Evolutionary conservation across 1,140 invertebrate genomes (phyloP).

Genomic region (Drosophila lini): DNA sequence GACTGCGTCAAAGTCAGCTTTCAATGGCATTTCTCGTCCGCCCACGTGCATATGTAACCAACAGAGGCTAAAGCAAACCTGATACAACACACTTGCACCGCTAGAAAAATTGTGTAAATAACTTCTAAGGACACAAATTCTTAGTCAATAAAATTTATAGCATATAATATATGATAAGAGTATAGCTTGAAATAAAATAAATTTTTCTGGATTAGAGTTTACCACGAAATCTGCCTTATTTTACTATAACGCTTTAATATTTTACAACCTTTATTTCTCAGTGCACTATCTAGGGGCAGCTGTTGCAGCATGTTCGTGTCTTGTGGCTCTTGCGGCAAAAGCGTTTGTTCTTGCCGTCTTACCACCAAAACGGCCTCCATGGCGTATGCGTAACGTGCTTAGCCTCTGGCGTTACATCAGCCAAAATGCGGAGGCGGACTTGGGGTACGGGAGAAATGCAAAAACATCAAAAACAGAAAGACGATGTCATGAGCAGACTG

Average conservation of each 20-base stretch:
- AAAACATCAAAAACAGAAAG: slow-evolving; percentile 15
- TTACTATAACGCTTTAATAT: no score
- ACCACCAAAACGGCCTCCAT: slow-evolving; percentile 14
- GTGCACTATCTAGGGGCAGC: slow-evolving; percentile 10
- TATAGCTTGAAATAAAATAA: not conserved
- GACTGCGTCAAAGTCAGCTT: slow-evolving; percentile 46
- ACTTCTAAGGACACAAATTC: not conserved
- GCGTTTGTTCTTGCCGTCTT: slow-evolving; percentile 43
- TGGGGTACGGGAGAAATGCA: slow-evolving; percentile 7
- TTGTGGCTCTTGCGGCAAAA: slow-evolving; percentile 31
- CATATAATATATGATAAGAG: not conserved
- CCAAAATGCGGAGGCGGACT: slow-evolving; percentile 9
- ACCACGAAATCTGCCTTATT: no score
- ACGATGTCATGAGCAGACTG: slow-evolving; percentile 14
- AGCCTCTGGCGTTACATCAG: slow-evolving; percentile 22
- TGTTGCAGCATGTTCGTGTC: slow-evolving; percentile 32
- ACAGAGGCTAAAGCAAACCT: not conserved
- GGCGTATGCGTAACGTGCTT: slow-evolving; percentile 59
- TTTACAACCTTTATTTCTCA: no score
- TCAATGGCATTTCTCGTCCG: slow-evolving; percentile 26
- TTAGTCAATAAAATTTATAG: not conserved
- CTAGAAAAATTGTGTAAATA: not conserved
- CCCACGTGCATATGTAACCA: slow-evolving; percentile 38
- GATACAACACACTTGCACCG: not conserved
- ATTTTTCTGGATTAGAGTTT: no score